Conservation (phyloP, 2,888 invertebrate species). For the Diachrysia chrysitis region DNA sequence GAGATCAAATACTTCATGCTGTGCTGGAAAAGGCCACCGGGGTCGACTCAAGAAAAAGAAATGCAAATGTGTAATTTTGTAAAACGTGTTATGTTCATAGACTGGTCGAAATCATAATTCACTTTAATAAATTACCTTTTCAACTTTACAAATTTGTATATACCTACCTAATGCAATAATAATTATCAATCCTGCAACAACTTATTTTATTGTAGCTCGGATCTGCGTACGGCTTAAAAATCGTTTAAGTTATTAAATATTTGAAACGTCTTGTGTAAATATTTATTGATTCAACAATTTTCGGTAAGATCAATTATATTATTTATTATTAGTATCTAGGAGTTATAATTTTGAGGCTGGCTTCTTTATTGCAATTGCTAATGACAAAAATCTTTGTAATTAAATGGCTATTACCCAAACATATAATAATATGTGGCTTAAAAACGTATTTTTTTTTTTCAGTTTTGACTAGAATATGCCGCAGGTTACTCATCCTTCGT, state of each 20-base stretch:
- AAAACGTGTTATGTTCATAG: constrained; percentile 32
- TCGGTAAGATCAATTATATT: constrained; percentile 36
- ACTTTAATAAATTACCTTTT: constrained; percentile 2
- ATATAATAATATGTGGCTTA: neutral
- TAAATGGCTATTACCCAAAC: neutral
- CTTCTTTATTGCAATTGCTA: constrained; percentile 35
- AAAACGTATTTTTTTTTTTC: constrained; percentile 19
- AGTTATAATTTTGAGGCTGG: constrained; percentile 28
- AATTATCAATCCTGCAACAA: neutral
- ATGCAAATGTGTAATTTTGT: constrained; percentile 66
- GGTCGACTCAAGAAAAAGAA: constrained; percentile 69
- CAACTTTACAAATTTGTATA: constrained; percentile 1
- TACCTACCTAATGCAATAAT: constrained; percentile 18
- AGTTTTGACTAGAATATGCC: constrained; percentile 24
- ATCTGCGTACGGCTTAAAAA: neutral
- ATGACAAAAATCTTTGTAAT: neutral
- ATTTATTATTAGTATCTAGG: neutral
- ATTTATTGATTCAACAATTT: neutral
- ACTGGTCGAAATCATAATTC: constrained; percentile 8
- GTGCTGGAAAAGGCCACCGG: constrained; percentile 80
- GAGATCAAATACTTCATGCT: constrained; percentile 66
- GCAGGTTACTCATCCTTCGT: constrained; percentile 12
- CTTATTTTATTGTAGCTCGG: constrained; percentile 7
- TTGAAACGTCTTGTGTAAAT: neutral
- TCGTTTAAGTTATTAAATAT: neutral